phyloP scores from a whole-genome alignment of 2,113 vertebrate genomes.

The Silurus asotus region DNA sequence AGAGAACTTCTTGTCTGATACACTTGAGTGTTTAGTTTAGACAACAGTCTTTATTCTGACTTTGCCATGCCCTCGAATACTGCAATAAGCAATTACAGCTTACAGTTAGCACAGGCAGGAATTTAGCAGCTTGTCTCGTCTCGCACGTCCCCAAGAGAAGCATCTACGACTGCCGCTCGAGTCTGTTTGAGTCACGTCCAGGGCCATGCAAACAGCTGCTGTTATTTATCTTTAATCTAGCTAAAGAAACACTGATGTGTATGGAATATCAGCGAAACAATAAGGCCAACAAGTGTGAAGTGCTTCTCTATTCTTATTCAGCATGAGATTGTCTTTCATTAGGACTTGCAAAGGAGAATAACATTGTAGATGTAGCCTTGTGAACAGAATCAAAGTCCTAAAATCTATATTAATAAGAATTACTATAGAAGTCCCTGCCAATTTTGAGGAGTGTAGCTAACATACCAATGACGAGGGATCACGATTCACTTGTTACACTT shows the following conservation, averaged over 20 bases:
- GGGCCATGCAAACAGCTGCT: conserved; percentile 44
- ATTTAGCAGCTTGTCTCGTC: conserved; percentile 50
- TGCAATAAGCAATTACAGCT: conserved; percentile 69
- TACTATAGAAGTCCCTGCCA: background rate
- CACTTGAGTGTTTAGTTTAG: conserved; percentile 57
- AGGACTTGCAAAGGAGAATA: background rate
- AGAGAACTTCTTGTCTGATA: background rate
- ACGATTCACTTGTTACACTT: background rate
- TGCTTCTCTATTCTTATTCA: background rate
- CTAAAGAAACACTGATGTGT: conserved; percentile 9
- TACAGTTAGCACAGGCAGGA: conserved; percentile 61
- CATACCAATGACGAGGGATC: background rate
- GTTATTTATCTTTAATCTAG: conserved; percentile 26
- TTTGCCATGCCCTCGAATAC: conserved; percentile 56
- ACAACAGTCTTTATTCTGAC: conserved; percentile 55
- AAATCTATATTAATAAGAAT: background rate
- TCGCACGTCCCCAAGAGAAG: background rate
- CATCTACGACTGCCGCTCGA: background rate
- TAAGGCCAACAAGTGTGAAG: background rate
- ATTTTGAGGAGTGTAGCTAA: background rate
- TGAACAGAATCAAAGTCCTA: background rate
- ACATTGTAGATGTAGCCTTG: background rate
- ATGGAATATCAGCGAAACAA: background rate
- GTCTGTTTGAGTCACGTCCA: conserved; percentile 55
- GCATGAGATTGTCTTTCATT: background rate